Base-by-base conservation (phyloP, 2,888 invertebrate species). In the Melanargia galathea region DNA sequence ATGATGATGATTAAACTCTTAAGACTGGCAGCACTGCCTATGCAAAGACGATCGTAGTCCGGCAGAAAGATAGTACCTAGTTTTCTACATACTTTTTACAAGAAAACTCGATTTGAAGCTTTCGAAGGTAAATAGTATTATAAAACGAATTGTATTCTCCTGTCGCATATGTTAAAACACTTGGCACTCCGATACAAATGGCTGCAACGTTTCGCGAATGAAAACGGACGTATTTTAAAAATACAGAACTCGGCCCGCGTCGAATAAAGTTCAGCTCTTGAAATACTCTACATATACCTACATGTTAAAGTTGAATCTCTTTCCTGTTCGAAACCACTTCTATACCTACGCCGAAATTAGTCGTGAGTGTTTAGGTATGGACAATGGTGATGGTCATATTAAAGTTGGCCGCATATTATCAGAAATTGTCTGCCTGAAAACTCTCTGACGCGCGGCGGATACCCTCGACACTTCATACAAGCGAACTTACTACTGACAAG, bases 121-220 rank as follows among this genome's bases (percentile, higher is more conserved):
- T 20, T 11, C 11, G 20, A 20, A 20, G 45, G 45, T 45, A 20
- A 13, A 10, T 13, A 38, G 35, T 38, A 2, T n/a, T 11, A 4
- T 38, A 38, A 30, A 38, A 38, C 35, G 13, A 20, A 45, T 45
- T 45, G 45, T 45, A 20, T 45, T 45, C 20, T 18, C 20, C 45
- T 45, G 40, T 40, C 40, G 16, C 6, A 20, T 20, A 45, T 18
- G 45, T 45, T 45, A 45, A 20, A 20, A 22, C 20, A 45, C 11
- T 45, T 20, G 45, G 20, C 45, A 45, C 45, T 11, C 13, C 11
- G 11, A 20, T 45, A 45, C 45, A 45, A 45, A 45, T 20, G 20
- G 20, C 11, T 45, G 20, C 45, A 45, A 45, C 45, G 20, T 20
- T 45, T 20, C 45, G 45, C 20, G 45, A 20, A 45, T 45, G 45